These are phyloP conservation scores for Drosophila carrolli DNA, from an alignment of 1,140 invertebrate genomes.

Conservation along the genomic window DNA sequence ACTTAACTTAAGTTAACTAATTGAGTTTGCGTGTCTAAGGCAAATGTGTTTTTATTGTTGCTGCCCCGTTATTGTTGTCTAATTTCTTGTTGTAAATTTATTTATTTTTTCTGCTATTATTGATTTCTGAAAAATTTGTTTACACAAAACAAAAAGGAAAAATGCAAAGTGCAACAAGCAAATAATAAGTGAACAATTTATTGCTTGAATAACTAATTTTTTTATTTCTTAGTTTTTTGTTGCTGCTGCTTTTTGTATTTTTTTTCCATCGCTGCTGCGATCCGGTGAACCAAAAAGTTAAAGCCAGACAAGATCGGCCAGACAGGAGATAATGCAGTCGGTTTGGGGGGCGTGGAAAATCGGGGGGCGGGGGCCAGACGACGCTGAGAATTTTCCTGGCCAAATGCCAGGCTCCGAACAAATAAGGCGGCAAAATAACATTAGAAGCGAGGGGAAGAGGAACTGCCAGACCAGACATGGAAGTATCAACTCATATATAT, in stretches of 20 bases:
- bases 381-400: slow-evolving; percentile 53
- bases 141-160: slow-evolving; percentile 59
- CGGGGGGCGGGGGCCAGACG: slow-evolving; percentile 46
- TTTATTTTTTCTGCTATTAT: slow-evolving; percentile 32
- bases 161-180: slow-evolving; percentile 50
- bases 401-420: slow-evolving; percentile 60
- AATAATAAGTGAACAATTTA: slow-evolving; percentile 53
- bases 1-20: slow-evolving; percentile 63
- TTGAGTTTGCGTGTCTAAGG: slow-evolving; percentile 78
- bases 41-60: slow-evolving; percentile 58
- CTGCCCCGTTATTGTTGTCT: slow-evolving; percentile 34
- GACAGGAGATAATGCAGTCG: not conserved
- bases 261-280: not conserved
- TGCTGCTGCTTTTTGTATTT: not conserved
- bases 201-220: slow-evolving; percentile 58
- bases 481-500: slow-evolving; percentile 23
- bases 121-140: slow-evolving; percentile 74
- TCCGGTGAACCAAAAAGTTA: slow-evolving; percentile 32
- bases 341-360: slow-evolving; percentile 5
- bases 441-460: slow-evolving; percentile 22
- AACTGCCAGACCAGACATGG: slow-evolving; percentile 36
- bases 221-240: not conserved
- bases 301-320: slow-evolving; percentile 42
- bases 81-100: slow-evolving; percentile 38
- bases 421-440: slow-evolving; percentile 55